These are phyloP conservation scores for Calyptommatus sinebrachiatus DNA, from an alignment of 2,113 vertebrate species.

Conservation along the genomic window DNA sequence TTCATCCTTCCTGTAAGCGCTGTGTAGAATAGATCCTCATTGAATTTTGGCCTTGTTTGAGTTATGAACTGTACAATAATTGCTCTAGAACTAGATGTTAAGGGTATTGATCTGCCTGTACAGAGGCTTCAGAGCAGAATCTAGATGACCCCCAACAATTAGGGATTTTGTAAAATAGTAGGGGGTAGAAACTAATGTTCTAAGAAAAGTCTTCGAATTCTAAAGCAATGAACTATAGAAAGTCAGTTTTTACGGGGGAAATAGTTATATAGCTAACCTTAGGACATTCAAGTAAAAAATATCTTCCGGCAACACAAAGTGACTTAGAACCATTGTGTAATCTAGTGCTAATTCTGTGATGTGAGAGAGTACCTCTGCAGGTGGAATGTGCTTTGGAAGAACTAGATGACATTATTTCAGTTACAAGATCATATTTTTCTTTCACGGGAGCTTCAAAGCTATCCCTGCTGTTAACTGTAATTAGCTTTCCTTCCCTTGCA, in stretches of 20 bases:
- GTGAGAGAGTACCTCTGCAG: background rate
- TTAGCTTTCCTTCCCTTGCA: slow-evolving; percentile 28
- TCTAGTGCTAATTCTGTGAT: slow-evolving; percentile 8
- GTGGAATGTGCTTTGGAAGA: slow-evolving; percentile 15
- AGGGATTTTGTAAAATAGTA: too few relatives aligned
- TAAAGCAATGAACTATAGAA: background rate
- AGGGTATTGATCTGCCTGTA: too few relatives aligned
- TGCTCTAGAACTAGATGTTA: too few relatives aligned
- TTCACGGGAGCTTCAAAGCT: slow-evolving; percentile 7
- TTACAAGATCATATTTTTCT: slow-evolving; percentile 7
- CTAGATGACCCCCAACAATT: too few relatives aligned
- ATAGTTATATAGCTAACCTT: background rate
- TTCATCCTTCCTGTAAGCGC: too few relatives aligned
- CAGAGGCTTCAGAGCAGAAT: too few relatives aligned
- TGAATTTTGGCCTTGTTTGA: too few relatives aligned
- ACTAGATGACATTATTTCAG: rapidly evolving
- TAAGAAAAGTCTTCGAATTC: background rate
- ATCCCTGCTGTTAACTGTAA: slow-evolving; percentile 1
- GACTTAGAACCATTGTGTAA: background rate
- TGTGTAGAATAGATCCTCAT: too few relatives aligned
- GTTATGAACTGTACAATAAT: too few relatives aligned
- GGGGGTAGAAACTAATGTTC: background rate
- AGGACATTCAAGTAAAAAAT: background rate
- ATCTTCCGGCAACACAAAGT: background rate
- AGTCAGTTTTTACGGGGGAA: background rate